Percentiles rank a stretch among this genome's conserved stretches.
Conservation (phyloP, 2,113 vertebrate species). For the Corythornis cristatus region DNA sequence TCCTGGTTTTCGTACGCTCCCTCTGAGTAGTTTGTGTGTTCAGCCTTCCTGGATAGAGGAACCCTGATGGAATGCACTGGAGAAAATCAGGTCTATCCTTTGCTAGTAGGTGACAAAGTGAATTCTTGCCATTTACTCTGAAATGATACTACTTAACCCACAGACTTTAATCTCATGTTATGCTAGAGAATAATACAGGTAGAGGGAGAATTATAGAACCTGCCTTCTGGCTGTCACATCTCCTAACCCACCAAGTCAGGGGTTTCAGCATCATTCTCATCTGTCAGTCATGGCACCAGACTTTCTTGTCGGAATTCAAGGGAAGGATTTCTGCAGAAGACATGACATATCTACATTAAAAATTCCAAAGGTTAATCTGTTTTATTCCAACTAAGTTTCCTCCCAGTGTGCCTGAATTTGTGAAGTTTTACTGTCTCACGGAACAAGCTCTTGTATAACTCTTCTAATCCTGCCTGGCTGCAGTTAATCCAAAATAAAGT, state of each 20-base stretch:
- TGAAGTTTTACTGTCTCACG: not conserved
- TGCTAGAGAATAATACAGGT: not conserved
- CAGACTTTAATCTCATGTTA: not conserved
- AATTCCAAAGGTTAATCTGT: not conserved
- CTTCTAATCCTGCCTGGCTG: not conserved
- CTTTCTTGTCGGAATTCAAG: not conserved
- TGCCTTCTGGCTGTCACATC: not conserved
- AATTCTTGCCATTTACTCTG: conserved; percentile 23
- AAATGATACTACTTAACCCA: not conserved
- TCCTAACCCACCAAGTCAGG: not conserved
- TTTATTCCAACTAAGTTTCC: not conserved
- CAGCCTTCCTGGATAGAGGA: not conserved
- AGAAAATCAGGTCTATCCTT: conserved; percentile 11
- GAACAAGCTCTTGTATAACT: not conserved
- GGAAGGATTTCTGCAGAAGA: not conserved
- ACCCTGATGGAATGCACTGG: conserved; percentile 11
- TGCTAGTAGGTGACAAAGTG: conserved; percentile 13
- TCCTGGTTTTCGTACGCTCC: not conserved
- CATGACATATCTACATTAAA: not conserved
- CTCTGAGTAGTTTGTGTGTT: not conserved
- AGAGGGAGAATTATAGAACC: not conserved
- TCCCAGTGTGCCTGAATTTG: not conserved
- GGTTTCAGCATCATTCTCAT: not conserved
- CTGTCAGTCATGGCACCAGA: not conserved
- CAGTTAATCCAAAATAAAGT: not conserved